Evolutionary conservation across 1,140 invertebrate species (phyloP).

Genomic region (Saccostrea glomerata): DNA sequence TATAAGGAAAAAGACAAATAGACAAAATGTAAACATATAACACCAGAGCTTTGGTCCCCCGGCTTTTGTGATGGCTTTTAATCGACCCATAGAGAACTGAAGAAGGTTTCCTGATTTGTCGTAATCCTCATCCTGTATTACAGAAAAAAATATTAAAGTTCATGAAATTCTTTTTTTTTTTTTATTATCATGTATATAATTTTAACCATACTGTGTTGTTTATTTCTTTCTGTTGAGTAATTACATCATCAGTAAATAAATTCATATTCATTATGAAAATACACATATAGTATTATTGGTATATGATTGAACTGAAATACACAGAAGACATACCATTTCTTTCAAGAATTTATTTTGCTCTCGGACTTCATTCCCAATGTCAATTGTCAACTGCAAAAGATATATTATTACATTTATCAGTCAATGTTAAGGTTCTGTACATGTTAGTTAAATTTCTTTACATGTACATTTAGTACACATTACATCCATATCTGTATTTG

Average conservation of each 20-base stretch:
- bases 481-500: no score
- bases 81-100: slow-evolving; percentile 67
- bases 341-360: slow-evolving; percentile 68
- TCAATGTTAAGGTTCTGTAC: neutral
- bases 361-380: slow-evolving; percentile 72
- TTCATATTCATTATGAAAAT: no score
- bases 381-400: slow-evolving; percentile 68
- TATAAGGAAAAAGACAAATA: slow-evolving; percentile 74
- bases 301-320: no score
- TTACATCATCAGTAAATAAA: no score
- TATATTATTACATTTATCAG: neutral
- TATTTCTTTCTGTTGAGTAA: no score
- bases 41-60: slow-evolving; percentile 71
- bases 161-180: no score
- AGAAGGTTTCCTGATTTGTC: slow-evolving; percentile 69
- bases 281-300: no score
- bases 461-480: no score
- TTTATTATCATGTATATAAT: no score
- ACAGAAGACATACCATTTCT: slow-evolving; percentile 63
- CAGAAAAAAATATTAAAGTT: slow-evolving; percentile 18
- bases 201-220: no score
- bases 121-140: slow-evolving; percentile 73
- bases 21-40: slow-evolving; percentile 69
- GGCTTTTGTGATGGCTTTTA: slow-evolving; percentile 67
- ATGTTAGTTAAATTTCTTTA: no score